These are phyloP conservation scores for Drosophila malerkotliana DNA, from an alignment of 1,140 invertebrate species.

Conservation along the genomic window DNA sequence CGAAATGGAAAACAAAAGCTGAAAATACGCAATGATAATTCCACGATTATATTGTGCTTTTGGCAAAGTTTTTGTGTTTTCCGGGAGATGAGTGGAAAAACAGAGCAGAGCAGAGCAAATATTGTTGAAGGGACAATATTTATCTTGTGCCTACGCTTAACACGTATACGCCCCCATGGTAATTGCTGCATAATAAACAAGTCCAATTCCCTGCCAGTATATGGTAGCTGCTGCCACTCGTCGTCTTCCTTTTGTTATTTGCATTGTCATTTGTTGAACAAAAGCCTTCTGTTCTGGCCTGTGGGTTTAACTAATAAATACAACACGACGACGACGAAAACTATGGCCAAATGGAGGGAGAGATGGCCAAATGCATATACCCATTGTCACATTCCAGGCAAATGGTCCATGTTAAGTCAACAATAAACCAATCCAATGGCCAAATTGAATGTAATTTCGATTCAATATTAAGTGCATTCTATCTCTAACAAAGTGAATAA, in stretches of 20 bases:
- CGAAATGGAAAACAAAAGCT: constrained; percentile 66
- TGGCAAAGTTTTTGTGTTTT: constrained; percentile 45
- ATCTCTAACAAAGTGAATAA: background rate
- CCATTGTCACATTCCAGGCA: constrained; percentile 23
- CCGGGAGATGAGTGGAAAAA: constrained; percentile 5
- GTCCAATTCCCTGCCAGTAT: constrained; percentile 18
- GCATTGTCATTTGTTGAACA: constrained; percentile 78
- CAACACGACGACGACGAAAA: constrained; percentile 13
- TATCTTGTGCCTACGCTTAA: constrained; percentile 70
- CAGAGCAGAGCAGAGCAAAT: constrained; percentile 54
- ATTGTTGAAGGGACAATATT: constrained; percentile 69
- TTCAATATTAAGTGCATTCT: constrained; percentile 17
- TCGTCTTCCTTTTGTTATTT: constrained; percentile 62
- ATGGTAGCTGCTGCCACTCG: constrained; percentile 12
- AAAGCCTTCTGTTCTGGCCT: constrained; percentile 59
- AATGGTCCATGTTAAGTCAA: constrained; percentile 45
- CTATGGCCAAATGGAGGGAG: background rate
- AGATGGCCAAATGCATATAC: background rate
- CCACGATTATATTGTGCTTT: constrained; percentile 64
- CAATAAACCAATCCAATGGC: constrained; percentile 30
- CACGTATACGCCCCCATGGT: constrained; percentile 79
- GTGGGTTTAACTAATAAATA: constrained; percentile 78
- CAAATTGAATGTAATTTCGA: constrained; percentile 29
- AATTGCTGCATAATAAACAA: constrained; percentile 79
- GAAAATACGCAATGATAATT: constrained; percentile 64